phyloP scores from a whole-genome alignment of 2,888 invertebrate species.

The Standfussiana lucernea region DNA sequence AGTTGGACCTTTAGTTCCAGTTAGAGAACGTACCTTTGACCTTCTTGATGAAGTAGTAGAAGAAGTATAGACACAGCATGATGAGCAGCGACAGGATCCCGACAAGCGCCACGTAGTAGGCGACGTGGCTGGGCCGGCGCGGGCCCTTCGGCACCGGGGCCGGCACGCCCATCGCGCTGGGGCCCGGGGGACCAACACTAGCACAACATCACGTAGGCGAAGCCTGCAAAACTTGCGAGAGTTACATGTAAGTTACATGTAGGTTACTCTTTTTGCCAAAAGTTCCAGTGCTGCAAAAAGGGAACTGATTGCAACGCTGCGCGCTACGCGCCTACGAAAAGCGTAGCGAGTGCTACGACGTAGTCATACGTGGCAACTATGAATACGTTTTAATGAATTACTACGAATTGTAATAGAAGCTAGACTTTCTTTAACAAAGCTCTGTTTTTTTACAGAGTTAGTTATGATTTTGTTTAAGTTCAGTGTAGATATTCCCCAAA shows the following conservation, averaged over 20 bases:
- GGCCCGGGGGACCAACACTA: slow-evolving; percentile 57
- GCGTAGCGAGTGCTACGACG: slow-evolving; percentile 39
- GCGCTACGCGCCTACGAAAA: slow-evolving; percentile 26
- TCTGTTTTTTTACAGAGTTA: neutral
- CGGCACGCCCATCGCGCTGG: slow-evolving; percentile 66
- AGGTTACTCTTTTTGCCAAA: neutral
- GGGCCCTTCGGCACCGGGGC: slow-evolving; percentile 71
- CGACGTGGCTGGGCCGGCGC: slow-evolving; percentile 79
- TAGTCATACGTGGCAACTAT: slow-evolving; percentile 19
- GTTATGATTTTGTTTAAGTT: neutral
- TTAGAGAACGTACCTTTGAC: slow-evolving; percentile 76
- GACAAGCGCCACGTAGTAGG: slow-evolving; percentile 85
- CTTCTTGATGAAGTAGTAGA: slow-evolving; percentile 83
- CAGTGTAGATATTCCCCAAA: neutral
- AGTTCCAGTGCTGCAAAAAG: neutral
- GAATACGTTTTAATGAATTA: neutral
- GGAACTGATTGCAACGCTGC: neutral
- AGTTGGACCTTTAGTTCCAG: neutral
- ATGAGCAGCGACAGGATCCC: slow-evolving; percentile 80
- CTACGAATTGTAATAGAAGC: neutral
- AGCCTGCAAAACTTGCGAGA: neutral
- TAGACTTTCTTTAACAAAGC: neutral
- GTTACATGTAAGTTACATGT: neutral
- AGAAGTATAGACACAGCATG: slow-evolving; percentile 83
- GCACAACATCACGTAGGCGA: neutral